phyloP scores from a whole-genome alignment of 2,888 invertebrate species.

The Mythimna loreyi region DNA sequence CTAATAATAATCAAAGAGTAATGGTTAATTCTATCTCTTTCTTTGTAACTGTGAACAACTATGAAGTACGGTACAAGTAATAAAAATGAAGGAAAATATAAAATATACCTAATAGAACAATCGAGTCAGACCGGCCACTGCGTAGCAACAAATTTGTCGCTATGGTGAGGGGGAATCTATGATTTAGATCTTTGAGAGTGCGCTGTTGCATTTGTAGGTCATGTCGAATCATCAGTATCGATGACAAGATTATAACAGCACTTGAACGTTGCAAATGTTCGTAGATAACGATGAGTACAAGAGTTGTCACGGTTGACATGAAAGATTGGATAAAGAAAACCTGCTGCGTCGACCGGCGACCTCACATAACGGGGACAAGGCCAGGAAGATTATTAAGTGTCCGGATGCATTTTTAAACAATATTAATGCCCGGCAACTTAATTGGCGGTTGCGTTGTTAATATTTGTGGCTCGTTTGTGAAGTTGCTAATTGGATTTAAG shows the following conservation, averaged over 20 bases:
- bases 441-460: neutral
- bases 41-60: too few relatives aligned
- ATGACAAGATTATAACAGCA: neutral
- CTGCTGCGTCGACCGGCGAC: neutral
- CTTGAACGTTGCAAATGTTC: neutral
- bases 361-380: neutral
- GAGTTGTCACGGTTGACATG: neutral
- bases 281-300: neutral
- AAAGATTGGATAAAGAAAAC: neutral
- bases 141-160: neutral
- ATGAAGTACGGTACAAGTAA: too few relatives aligned
- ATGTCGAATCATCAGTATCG: neutral
- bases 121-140: neutral
- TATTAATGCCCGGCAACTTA: neutral
- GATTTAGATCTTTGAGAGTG: too few relatives aligned
- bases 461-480: neutral
- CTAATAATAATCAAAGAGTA: too few relatives aligned
- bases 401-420: neutral
- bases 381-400: neutral
- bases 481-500: neutral
- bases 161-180: neutral
- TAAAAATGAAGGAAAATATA: neutral
- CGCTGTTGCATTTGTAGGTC: neutral
- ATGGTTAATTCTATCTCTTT: too few relatives aligned
- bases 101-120: neutral